A percentile compares a stretch with the other conserved stretches of the same genome.
phyloP scores from a whole-genome alignment of 1,140 invertebrate species.

The Drosophila pseudoananassae region DNA sequence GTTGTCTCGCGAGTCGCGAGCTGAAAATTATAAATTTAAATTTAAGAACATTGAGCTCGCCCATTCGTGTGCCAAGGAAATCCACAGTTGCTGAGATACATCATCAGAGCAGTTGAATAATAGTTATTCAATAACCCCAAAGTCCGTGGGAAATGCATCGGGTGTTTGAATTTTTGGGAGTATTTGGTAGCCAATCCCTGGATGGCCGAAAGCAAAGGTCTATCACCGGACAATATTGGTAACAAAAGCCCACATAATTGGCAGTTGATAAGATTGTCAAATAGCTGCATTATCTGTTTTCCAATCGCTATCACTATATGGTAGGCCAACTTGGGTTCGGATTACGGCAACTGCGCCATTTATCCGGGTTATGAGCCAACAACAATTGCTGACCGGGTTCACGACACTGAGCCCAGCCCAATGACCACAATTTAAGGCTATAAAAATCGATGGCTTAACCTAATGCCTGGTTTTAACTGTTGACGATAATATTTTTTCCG shows the following conservation, averaged over 20 bases:
- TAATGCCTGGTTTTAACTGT: not conserved
- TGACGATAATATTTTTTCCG: not conserved
- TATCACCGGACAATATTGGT: slow-evolving; percentile 6
- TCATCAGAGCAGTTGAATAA: slow-evolving; percentile 21
- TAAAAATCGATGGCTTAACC: slow-evolving; percentile 8
- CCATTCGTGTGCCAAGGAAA: slow-evolving; percentile 18
- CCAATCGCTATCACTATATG: slow-evolving; percentile 13
- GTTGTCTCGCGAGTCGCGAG: slow-evolving; percentile 12
- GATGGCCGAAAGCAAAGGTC: slow-evolving; percentile 12
- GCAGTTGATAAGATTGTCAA: slow-evolving; percentile 26
- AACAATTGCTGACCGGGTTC: not conserved
- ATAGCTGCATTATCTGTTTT: slow-evolving; percentile 19
- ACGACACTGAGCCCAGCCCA: not conserved
- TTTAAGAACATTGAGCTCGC: slow-evolving; percentile 10
- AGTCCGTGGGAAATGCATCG: slow-evolving; percentile 36
- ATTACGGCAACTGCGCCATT: slow-evolving; percentile 27
- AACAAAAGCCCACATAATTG: slow-evolving; percentile 38
- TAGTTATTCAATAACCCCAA: slow-evolving; percentile 12
- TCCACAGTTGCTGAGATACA: slow-evolving; percentile 15
- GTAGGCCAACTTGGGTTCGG: not conserved
- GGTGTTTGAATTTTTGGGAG: slow-evolving; percentile 4
- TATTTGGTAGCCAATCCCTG: slow-evolving; percentile 45
- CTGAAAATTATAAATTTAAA: slow-evolving; percentile 29
- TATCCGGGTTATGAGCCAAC: not conserved
- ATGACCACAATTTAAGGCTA: slow-evolving; percentile 21